A percentile compares a stretch with the other conserved stretches of the same genome.
Evolutionary conservation across 1,140 invertebrate genomes (phyloP).

Genomic region (Neodiprion pinetum): DNA sequence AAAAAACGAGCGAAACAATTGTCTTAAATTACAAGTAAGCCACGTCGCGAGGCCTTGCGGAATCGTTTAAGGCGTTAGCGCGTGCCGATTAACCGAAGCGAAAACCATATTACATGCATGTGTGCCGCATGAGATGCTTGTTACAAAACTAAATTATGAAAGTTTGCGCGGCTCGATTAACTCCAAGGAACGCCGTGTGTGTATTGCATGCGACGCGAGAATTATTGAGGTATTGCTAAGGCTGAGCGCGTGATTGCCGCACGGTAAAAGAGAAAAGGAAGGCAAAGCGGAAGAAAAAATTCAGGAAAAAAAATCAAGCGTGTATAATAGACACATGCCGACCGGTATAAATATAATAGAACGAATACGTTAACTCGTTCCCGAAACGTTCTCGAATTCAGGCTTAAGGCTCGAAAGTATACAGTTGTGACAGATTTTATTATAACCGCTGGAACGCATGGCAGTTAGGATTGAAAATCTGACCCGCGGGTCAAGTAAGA

Average conservation of each 20-base stretch:
- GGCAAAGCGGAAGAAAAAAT: background rate
- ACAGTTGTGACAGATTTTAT: too few relatives aligned
- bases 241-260: background rate
- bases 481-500: too few relatives aligned
- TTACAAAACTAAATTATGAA: slow-evolving; percentile 6
- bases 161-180: background rate
- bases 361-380: too few relatives aligned
- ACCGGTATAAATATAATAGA: too few relatives aligned
- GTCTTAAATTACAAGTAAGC: too few relatives aligned
- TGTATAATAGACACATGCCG: background rate
- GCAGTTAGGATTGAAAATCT: too few relatives aligned
- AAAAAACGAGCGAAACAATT: too few relatives aligned
- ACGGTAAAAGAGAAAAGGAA: slow-evolving; percentile 3
- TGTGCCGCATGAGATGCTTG: background rate
- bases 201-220: background rate
- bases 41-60: background rate
- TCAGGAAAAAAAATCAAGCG: background rate
- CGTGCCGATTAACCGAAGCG: background rate
- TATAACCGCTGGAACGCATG: too few relatives aligned
- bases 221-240: background rate
- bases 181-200: background rate
- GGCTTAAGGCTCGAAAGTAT: too few relatives aligned
- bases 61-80: background rate
- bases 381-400: too few relatives aligned
- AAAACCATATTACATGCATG: background rate